Conservation (phyloP, 37 sponge, comb jelly and placozoan species). For the Eunapius fragilis region DNA sequence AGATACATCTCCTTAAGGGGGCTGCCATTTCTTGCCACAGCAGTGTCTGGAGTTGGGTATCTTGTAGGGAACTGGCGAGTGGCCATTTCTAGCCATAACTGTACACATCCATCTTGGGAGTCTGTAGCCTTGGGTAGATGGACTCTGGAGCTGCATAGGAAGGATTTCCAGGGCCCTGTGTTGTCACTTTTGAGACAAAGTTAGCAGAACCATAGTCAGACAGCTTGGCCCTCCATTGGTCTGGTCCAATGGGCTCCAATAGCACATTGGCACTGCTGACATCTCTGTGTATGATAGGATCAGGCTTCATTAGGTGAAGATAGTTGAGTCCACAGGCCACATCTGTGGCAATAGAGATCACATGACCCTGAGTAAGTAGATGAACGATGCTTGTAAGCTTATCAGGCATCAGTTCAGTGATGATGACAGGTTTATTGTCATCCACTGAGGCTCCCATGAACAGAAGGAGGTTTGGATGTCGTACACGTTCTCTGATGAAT, state of each 20-base stretch:
- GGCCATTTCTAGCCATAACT: slow-evolving; percentile 66
- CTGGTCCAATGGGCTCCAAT: too few species aligned
- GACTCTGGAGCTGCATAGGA: slow-evolving; percentile 69
- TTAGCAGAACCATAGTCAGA: too few species aligned
- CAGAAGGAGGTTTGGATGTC: slow-evolving; percentile 61
- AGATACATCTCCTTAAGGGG: not conserved
- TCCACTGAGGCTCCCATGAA: slow-evolving; percentile 44
- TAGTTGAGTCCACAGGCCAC: slow-evolving; percentile 53
- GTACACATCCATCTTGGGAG: slow-evolving; percentile 65
- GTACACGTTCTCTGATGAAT: not conserved
- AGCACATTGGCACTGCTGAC: slow-evolving; percentile 54
- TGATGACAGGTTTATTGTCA: slow-evolving; percentile 18
- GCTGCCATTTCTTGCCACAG: not conserved
- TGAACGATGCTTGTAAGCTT: slow-evolving; percentile 29
- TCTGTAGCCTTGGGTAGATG: slow-evolving; percentile 6
- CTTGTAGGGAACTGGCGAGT: slow-evolving; percentile 18
- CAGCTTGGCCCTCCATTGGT: too few species aligned
- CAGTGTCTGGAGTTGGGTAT: not conserved
- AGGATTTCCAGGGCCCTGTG: slow-evolving; percentile 27
- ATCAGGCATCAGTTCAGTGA: slow-evolving; percentile 65
- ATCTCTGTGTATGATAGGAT: slow-evolving; percentile 67
- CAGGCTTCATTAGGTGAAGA: slow-evolving; percentile 46
- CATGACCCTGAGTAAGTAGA: not conserved
- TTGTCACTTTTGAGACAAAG: not conserved
- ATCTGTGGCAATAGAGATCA: slow-evolving; percentile 18